Evolutionary conservation across 2,888 invertebrate genomes (phyloP), one percentile per base, ranked within the genome.

Genomic region (Malachius bipustulatus): DNA sequence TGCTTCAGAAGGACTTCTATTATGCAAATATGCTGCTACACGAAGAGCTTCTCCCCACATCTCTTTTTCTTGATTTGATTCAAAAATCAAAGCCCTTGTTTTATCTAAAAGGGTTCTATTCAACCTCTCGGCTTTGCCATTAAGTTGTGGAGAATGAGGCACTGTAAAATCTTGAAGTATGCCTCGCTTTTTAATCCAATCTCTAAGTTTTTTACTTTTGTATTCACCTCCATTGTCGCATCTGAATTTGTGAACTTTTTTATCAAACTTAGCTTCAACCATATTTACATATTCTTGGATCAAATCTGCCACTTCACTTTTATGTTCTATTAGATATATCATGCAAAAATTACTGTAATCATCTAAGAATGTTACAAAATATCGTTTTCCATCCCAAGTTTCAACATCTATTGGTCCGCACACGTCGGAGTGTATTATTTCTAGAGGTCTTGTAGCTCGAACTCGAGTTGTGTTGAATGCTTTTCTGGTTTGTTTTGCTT

Each of bases 401-500:
- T 47, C 8, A 35, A 52, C 54, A 36, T 50, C 51, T 15, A 57
- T 52, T 14, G 54, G 54, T 0, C 53, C 54, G 41, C 52, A 55
- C 12, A 57, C 47, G 39, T 55, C 53, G 2, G 51, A 50, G 46
- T 54, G 55, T 4, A 58, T 42, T 14, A 54, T 44, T n/a, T n/a
- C n/a, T n/a, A n/a, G n/a, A n/a, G n/a, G n/a, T n/a, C n/a, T n/a
- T n/a, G n/a, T n/a, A n/a, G n/a, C n/a, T n/a, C n/a, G n/a, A n/a
- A n/a, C n/a, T n/a, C n/a, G n/a, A n/a, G n/a, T n/a, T n/a, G n/a
- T 39, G 30, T 47, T 43, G 47, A 59, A 59, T 16, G 54, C 50
- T n/a, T 52, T 36, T 41, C 56, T 48, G n/a, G 45, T 40, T 47
- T 56, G 55, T 45, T 60, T 58, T 11, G 55, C 55, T 40, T 51